phyloP scores from a whole-genome alignment of 2,888 invertebrate genomes.

The Trissonchulus sp. region DNA sequence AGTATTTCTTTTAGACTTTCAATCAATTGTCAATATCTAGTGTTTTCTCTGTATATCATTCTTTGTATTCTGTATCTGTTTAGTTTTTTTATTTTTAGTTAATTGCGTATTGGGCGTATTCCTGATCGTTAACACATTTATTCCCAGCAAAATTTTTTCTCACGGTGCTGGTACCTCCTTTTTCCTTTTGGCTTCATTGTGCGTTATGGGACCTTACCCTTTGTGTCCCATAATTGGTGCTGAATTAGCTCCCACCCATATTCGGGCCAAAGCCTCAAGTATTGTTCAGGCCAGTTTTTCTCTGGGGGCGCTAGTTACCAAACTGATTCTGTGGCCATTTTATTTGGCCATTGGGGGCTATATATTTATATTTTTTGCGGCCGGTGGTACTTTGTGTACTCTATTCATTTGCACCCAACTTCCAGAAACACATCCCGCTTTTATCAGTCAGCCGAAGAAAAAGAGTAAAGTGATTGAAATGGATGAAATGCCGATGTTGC shows the following conservation, averaged over 20 bases:
- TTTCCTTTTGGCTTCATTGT: background rate
- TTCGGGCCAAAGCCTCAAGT: background rate
- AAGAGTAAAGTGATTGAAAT: too few species aligned
- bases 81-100: too few species aligned
- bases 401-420: background rate
- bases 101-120: too few species aligned
- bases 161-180: too few species aligned
- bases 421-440: background rate
- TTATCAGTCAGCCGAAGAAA: too few species aligned
- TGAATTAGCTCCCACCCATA: background rate
- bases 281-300: background rate
- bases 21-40: too few species aligned
- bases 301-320: background rate
- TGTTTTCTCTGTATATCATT: too few species aligned
- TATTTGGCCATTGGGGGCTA: background rate
- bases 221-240: background rate
- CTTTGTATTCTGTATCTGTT: too few species aligned
- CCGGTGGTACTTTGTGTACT: background rate
- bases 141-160: too few species aligned
- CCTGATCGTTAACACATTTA: too few species aligned
- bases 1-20: too few species aligned
- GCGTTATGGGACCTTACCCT: background rate
- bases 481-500: too few species aligned
- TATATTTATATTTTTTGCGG: background rate
- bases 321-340: background rate